phyloP scores from a whole-genome alignment of 2,888 invertebrate species.

The Drosophila dives region DNA sequence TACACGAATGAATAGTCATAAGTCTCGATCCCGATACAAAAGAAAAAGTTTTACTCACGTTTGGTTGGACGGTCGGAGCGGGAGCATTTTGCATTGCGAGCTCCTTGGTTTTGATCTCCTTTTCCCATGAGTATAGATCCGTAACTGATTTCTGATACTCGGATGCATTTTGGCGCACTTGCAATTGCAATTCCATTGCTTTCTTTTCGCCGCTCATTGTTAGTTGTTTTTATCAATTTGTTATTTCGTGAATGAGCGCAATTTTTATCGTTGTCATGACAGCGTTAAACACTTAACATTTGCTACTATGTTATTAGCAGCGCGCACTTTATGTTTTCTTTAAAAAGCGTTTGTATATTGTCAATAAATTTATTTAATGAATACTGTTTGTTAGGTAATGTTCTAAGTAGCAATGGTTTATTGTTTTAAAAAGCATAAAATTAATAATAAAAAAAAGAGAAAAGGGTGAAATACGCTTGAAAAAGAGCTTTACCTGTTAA shows the following conservation, averaged over 20 bases:
- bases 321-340: background rate
- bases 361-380: background rate
- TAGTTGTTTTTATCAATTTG: conserved; percentile 14
- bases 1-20: conserved; percentile 6
- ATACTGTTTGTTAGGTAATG: background rate
- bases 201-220: conserved; percentile 63
- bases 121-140: conserved; percentile 83
- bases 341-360: background rate
- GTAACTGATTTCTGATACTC: conserved; percentile 76
- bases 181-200: conserved; percentile 83
- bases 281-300: conserved; percentile 23
- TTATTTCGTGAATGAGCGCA: conserved; percentile 45
- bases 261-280: conserved; percentile 54
- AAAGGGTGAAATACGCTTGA: too few relatives aligned
- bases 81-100: conserved; percentile 65
- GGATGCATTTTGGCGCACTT: conserved; percentile 83
- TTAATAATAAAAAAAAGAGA: background rate
- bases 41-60: conserved; percentile 41
- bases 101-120: conserved; percentile 83
- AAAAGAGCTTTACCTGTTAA: background rate
- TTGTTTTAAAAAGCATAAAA: background rate
- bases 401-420: background rate
- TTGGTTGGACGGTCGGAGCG: conserved; percentile 34
- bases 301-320: conserved; percentile 4
- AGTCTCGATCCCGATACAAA: background rate